Evolutionary conservation across 2,888 invertebrate genomes (phyloP), one percentile per base, ranked within the genome.

Genomic region (Notodonta ziczac): DNA sequence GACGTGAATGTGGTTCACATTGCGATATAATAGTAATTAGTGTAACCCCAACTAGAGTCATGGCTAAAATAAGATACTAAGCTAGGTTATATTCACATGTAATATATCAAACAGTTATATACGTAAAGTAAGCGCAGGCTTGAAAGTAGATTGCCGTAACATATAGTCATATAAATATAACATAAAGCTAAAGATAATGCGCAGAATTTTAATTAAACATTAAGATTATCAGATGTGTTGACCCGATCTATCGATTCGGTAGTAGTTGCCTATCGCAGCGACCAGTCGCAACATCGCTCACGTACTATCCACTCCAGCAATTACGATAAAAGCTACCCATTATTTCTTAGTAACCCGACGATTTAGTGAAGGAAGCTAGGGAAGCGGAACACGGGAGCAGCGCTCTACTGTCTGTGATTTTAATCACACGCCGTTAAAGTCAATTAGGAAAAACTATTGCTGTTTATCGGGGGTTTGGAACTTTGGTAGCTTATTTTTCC

Each of bases 241-340:
- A 42, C 12, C 4, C 9, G 42, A 42, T 35, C 7, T 35, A 35
- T 35, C 35, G 42, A 24, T 1, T 24, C 2, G 24, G 24, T 24
- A 24, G 24, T 24, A 24, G 24, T 2, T 24, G 2, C 24, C 24
- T 24, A 50, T 10, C 46, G n/a, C 46, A 7, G 5, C 13, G 13
- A 56, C 16, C 46, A 7, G 24, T 46, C 24, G 24, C 13, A 9
- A 56, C 46, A 56, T 14, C 44, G 57, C 57, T 6, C 44, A 13
- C 46, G 46, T 42, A 50, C 24, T 24, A 24, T 53, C 57, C 57
- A 60, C 66, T 59, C 69, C 59, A 72, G 67, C 77, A 83, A 83
- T 82, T 73, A 76, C 73, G 57, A 66, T 83, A 70, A 82, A 81
- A 82, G 82, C 82, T 69, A 76, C 66, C 35, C 13, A 52, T 52